Percentiles rank a stretch among this genome's conserved stretches.
phyloP scores from a whole-genome alignment of 1,140 invertebrate genomes.

The Hycleus cichorii region DNA sequence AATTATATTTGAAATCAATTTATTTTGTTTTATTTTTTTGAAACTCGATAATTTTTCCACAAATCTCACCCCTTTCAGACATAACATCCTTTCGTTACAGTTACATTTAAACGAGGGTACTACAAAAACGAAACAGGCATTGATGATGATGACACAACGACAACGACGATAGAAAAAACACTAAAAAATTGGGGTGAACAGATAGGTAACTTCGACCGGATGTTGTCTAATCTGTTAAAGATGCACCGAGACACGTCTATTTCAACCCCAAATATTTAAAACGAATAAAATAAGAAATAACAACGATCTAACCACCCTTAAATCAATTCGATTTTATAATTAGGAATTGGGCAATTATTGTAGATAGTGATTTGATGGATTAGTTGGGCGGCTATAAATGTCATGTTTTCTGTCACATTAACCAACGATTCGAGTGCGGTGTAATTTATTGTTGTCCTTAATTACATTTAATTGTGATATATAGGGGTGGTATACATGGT shows the following conservation, averaged over 20 bases:
- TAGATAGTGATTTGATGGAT: no score
- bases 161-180: not conserved
- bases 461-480: not conserved
- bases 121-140: no score
- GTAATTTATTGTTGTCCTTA: not conserved
- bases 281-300: no score
- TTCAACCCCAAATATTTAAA: not conserved
- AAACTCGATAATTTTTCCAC: constrained; percentile 13
- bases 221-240: constrained; percentile 11
- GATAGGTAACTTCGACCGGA: constrained; percentile 5
- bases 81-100: constrained; percentile 15
- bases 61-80: constrained; percentile 18
- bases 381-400: not conserved
- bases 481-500: no score
- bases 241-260: constrained; percentile 4
- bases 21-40: not conserved
- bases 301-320: no score
- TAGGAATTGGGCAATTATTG: no score
- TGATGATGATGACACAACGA: no score
- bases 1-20: not conserved
- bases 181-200: not conserved
- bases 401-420: constrained; percentile 3
- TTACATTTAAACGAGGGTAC: no score
- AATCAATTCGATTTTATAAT: no score
- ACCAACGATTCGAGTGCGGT: not conserved